Base-by-base conservation (phyloP, 2,888 invertebrate species). In the Therioaphis trifolii region DNA sequence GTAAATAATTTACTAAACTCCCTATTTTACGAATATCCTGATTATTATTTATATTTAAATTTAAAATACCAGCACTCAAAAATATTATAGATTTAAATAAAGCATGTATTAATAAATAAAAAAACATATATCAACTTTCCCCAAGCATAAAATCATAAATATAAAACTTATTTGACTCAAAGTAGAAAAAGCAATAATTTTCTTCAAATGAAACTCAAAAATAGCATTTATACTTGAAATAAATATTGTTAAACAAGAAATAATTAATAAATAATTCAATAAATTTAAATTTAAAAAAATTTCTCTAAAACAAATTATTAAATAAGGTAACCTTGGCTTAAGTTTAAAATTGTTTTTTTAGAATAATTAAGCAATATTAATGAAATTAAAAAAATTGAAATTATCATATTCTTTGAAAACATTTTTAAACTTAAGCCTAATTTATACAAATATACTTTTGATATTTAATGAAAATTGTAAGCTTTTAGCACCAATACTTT, bases 271-370 rank as follows among this genome's bases (percentile, higher is more conserved):
- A 69, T 46, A 69, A 24, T 46, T 24, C 14, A 12, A 69, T 43
- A 43, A 69, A 21, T 12, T 14, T 24, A 43, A 69, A 15, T 1
- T 46, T 5, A 69, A 43, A 69, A 92, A 89, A 88, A n/a, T n/a
- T n/a, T n/a, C n/a, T n/a, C n/a, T n/a, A n/a, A n/a, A n/a, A n/a
- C n/a, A n/a, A n/a, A n/a, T n/a, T n/a, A n/a, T n/a, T n/a, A n/a
- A n/a, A n/a, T n/a, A n/a, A n/a, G n/a, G n/a, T n/a, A n/a, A n/a
- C n/a, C n/a, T n/a, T n/a, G n/a, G n/a, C n/a, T n/a, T n/a, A n/a
- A n/a, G n/a, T n/a, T n/a, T n/a, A n/a, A n/a, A n/a, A n/a, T n/a
- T n/a, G n/a, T n/a, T n/a, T n/a, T n/a, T n/a, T n/a, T n/a, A n/a
- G n/a, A n/a, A n/a, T n/a, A n/a, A n/a, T n/a, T n/a, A n/a, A n/a